A percentile compares a stretch with the other conserved stretches of the same genome.
phyloP scores from a whole-genome alignment of 2,113 vertebrate genomes.

The Eira barbara region DNA sequence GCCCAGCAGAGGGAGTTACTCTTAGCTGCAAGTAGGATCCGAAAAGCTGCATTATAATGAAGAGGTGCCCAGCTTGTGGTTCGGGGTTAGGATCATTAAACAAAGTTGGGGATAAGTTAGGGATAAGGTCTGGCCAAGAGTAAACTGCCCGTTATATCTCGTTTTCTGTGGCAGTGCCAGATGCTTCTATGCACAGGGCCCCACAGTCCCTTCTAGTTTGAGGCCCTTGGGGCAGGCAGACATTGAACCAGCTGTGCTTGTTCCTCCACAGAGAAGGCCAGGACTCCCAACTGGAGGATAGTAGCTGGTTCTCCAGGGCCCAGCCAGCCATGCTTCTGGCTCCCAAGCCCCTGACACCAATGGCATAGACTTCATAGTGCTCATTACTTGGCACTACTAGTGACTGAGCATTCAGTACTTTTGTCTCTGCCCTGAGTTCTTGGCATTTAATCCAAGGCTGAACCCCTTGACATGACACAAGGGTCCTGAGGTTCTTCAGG shows the following conservation, averaged over 20 bases:
- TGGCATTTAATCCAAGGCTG: conserved; percentile 9
- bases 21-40: background rate
- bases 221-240: background rate
- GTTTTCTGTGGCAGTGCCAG: background rate
- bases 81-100: background rate
- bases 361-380: background rate
- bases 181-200: background rate
- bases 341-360: background rate
- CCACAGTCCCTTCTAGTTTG: background rate
- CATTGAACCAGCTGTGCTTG: background rate
- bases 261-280: background rate
- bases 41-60: background rate
- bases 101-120: background rate
- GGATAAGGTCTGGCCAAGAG: background rate
- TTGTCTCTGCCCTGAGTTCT: conserved; percentile 38
- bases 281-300: background rate
- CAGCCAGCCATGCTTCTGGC: background rate
- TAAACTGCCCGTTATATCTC: background rate
- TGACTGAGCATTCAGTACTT: background rate
- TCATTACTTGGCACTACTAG: background rate
- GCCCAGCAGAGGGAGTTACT: background rate
- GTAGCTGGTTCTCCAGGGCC: background rate
- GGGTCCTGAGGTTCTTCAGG: background rate
- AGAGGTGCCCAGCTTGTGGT: background rate
- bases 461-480: conserved; percentile 14